A percentile compares a stretch with the other conserved stretches of the same genome.
phyloP scores from a whole-genome alignment of 92 coral and sea anemone genomes.

The Actinernus sp. region DNA sequence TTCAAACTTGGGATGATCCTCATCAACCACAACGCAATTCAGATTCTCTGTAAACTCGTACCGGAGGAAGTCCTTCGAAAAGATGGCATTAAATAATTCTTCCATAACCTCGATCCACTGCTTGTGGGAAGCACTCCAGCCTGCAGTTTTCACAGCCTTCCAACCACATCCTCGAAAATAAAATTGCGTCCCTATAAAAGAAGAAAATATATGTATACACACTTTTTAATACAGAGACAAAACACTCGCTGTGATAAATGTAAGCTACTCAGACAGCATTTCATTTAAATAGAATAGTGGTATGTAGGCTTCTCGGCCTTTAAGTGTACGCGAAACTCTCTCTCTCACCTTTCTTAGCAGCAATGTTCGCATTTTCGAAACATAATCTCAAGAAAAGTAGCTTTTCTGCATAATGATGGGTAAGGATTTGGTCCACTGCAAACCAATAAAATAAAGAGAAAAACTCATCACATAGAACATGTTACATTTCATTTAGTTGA shows the following conservation, averaged over 20 bases:
- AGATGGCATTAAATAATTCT: background rate
- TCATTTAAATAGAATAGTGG: background rate
- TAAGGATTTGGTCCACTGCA: too few relatives aligned
- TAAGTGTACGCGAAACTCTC: too few relatives aligned
- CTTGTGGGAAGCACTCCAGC: background rate
- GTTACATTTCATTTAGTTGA: too few relatives aligned
- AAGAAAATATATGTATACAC: too few relatives aligned
- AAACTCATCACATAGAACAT: too few relatives aligned
- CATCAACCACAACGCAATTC: slow-evolving; percentile 3
- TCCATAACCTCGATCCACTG: background rate
- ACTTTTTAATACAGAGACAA: too few relatives aligned
- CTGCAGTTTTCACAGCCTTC: background rate
- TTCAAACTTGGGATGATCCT: background rate
- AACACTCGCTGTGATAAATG: too few relatives aligned
- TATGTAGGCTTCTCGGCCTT: background rate
- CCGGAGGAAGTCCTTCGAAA: background rate
- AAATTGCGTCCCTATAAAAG: background rate
- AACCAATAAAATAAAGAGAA: too few relatives aligned
- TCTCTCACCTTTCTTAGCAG: background rate
- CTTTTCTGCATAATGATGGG: slow-evolving; percentile 35
- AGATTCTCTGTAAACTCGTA: background rate
- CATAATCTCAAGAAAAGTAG: slow-evolving; percentile 30
- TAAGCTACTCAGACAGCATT: background rate
- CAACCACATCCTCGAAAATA: slow-evolving; percentile 6
- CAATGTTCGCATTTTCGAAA: slow-evolving; percentile 15